Evolutionary conservation across 2,113 vertebrate genomes (phyloP), one percentile per base, ranked within the genome.

Genomic region (Anas platyrhynchos): DNA sequence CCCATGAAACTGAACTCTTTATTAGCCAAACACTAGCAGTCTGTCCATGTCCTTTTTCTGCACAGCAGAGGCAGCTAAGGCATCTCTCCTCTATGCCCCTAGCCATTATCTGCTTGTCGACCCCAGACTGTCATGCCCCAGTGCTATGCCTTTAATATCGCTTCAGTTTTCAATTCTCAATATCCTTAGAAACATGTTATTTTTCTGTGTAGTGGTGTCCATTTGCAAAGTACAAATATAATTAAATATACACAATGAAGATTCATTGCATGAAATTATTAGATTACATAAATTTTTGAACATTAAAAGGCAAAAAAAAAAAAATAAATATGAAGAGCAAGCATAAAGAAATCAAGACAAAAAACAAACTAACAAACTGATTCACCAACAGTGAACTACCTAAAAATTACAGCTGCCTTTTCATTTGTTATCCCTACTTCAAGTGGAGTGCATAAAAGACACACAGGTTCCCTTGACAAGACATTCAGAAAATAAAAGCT

Each of bases 351-450:
- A 68, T 75, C 32, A 41, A 50, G 23, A 25, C 3, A 21, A 25
- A 88, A 18, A 21, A 11, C 16, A 25, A 17, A 52, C 16, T 22
- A 22, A 22, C 46, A 22, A 21, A 48, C 46, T 48, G 29, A 91
- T 23, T 77, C 29, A 59, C 10, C 4, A 50, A 2, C 12, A 87
- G 11, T 1, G 0, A 79, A 8, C 11, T 52, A 23, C 21, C 25
- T 73, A 65, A 89, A 83, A 87, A 56, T 46, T 55, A 46, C 27
- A 56, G 3, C 11, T 69, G 9, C 13, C 29, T 69, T 76, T 89
- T 80, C 21, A 80, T 91, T 77, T 50, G 7, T 55, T 77, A 16
- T 61, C 8, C 16, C 14, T 29, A 52, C 8, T 55, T 22, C 6
- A 5, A n/a, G 11, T 43, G 12, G 25, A 66, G 87, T 27, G 25